These are phyloP conservation scores for Pogona vitticeps DNA, from an alignment of 2,113 vertebrate species.

Conservation along the genomic window DNA sequence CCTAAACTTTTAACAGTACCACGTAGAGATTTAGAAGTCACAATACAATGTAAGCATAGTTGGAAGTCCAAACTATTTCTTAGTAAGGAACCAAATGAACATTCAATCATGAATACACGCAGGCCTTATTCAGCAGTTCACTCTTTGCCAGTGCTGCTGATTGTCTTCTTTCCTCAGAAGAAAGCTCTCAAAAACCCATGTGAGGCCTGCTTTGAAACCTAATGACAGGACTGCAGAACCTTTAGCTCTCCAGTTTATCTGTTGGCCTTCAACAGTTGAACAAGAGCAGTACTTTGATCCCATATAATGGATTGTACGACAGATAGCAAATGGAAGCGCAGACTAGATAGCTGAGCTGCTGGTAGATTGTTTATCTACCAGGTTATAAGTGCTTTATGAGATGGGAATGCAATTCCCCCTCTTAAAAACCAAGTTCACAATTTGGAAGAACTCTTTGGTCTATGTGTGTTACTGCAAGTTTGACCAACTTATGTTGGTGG, in stretches of 20 bases:
- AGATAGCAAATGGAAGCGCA: no score
- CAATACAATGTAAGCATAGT: background rate
- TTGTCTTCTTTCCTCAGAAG: background rate
- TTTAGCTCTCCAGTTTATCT: no score
- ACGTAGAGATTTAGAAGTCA: background rate
- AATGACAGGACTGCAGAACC: background rate
- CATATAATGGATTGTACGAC: background rate
- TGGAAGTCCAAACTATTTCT: background rate
- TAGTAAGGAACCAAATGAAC: constrained; percentile 4
- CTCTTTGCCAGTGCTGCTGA: background rate
- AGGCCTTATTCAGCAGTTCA: background rate
- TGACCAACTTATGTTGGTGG: background rate
- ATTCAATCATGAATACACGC: background rate
- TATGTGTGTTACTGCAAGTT: background rate
- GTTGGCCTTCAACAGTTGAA: background rate
- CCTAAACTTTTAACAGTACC: no score
- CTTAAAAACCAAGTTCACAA: background rate
- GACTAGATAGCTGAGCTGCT: no score
- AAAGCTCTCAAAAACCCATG: background rate
- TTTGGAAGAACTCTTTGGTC: background rate
- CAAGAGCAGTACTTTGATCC: background rate
- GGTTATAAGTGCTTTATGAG: no score
- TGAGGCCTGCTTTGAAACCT: background rate
- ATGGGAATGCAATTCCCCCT: no score
- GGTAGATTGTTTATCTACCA: no score